Evolutionary conservation across 2,797 vertebrate genomes (phyloP), one percentile per base, ranked within the genome.

Genomic region (Sardinella longiceps): DNA sequence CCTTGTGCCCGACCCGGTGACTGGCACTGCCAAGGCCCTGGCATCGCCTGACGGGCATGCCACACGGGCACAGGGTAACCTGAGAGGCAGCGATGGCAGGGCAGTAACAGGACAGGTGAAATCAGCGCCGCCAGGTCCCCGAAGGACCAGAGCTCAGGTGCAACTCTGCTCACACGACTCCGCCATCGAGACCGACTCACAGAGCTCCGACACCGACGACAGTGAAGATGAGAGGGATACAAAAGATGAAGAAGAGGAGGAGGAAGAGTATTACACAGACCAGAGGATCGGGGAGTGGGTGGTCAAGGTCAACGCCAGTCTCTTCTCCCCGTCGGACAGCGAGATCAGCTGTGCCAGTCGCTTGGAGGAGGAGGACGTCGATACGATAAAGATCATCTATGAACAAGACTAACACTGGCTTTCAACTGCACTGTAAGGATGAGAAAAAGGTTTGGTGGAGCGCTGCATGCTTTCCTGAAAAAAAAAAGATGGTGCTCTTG

Each of bases 201-300:
- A 89, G 82, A 83, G 82, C 85, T 91, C 87, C 10, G 84, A 84
- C 82, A 87, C 87, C 81, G 81, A 39, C 53, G 60, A 3, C n/a
- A 81, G 3, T 15, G 39, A 25, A 20, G 85, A 53, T 1, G 28
- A 30, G 37, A n/a, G n/a, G n/a, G n/a, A n/a, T n/a, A n/a, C n/a
- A n/a, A 50, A 25, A 1, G 77, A 53, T 6, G 46, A 80, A 11
- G 37, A 20, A 63, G 80, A 85, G 81, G 87, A 86, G 45, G 46
- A 87, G 0, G 83, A 84, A 37, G 89, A 88, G 50, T 94, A 94
- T 86, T 95, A 95, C 88, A 95, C 92, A 0, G 89, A 92, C 12
- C 89, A 94, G 88, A 94, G 90, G 90, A 96, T 96, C 85, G 53
- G 88, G 11, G 93, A 93, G 6, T 96, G 95, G 95, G 89, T 96